phyloP scores from a whole-genome alignment of 2,797 vertebrate genomes.

The Pampus argenteus region DNA sequence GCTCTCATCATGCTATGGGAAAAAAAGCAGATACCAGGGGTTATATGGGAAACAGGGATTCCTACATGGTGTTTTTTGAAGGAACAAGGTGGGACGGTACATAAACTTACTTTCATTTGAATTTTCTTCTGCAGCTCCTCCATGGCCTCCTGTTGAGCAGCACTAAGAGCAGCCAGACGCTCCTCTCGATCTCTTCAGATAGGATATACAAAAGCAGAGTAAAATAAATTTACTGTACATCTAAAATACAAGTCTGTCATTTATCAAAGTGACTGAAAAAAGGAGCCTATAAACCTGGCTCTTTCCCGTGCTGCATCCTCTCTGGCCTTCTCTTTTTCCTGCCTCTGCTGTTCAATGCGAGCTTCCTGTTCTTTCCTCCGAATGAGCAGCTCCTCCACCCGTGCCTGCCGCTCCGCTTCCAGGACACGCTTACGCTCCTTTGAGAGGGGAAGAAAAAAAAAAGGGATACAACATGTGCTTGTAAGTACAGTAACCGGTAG shows the following conservation, averaged over 20 bases:
- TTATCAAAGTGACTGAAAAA: slow-evolving; percentile 1
- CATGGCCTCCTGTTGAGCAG: slow-evolving; percentile 98
- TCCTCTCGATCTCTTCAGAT: slow-evolving; percentile 93
- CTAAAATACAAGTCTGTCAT: slow-evolving; percentile 3
- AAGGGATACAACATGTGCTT: background rate
- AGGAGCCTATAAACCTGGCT: slow-evolving; percentile 87
- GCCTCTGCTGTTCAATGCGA: slow-evolving; percentile 95
- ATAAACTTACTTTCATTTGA: slow-evolving; percentile 91
- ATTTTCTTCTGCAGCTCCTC: slow-evolving; percentile 99
- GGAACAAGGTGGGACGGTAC: background rate
- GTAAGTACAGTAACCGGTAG: background rate
- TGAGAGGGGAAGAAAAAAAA: background rate
- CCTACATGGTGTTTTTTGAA: slow-evolving; percentile 1
- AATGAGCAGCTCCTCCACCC: slow-evolving; percentile 94
- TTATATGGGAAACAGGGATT: slow-evolving; percentile 27
- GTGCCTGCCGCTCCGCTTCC: slow-evolving; percentile 96
- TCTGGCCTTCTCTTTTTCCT: slow-evolving; percentile 96
- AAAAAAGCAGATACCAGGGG: slow-evolving; percentile 24
- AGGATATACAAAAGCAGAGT: slow-evolving; percentile 2
- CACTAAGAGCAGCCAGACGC: slow-evolving; percentile 95
- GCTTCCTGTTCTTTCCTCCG: slow-evolving; percentile 96
- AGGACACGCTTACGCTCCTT: slow-evolving; percentile 95
- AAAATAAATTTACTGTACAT: background rate
- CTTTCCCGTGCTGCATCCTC: slow-evolving; percentile 97
- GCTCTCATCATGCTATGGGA: slow-evolving; percentile 94